Evolutionary conservation across 2,888 invertebrate species (phyloP).

Genomic region (Andrena dorsata): DNA sequence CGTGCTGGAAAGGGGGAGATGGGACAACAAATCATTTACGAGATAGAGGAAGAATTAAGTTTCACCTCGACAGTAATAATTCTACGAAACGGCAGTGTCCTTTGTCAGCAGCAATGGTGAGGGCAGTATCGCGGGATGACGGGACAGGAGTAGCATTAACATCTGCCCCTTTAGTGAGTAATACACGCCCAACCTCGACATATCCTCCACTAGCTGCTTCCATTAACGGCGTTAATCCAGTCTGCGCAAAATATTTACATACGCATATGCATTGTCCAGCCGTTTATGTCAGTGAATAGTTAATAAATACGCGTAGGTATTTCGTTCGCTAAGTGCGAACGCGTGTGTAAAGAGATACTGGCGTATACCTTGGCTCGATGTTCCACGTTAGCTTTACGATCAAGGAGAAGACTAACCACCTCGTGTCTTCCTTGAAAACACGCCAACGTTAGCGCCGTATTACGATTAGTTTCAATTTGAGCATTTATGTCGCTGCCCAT

Average conservation of each 20-base stretch:
- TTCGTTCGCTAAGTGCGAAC: background rate
- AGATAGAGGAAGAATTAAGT: background rate
- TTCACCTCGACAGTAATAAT: conserved; percentile 89
- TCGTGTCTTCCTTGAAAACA: conserved; percentile 99
- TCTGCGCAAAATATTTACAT: conserved; percentile 85
- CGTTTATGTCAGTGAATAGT: background rate
- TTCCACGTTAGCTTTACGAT: conserved; percentile 99
- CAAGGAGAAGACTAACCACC: conserved; percentile 97
- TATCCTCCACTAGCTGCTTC: conserved; percentile 99
- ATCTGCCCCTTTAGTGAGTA: conserved; percentile 98
- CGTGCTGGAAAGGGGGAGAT: background rate
- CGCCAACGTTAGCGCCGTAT: conserved; percentile 98
- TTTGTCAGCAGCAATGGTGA: conserved; percentile 99
- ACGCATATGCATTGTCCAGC: background rate
- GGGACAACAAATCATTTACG: background rate
- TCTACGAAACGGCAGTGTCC: conserved; percentile 98
- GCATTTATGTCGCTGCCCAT: conserved; percentile 99
- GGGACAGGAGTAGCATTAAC: conserved; percentile 99
- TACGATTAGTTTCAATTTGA: conserved; percentile 99
- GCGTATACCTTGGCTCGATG: conserved; percentile 95
- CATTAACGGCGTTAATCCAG: conserved; percentile 99
- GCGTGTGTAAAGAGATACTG: background rate
- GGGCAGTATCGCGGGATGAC: conserved; percentile 98
- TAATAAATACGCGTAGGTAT: no score
- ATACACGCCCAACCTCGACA: conserved; percentile 98